Base-by-base conservation (phyloP, 2,797 vertebrate species). In the Hemitrygon akajei region DNA sequence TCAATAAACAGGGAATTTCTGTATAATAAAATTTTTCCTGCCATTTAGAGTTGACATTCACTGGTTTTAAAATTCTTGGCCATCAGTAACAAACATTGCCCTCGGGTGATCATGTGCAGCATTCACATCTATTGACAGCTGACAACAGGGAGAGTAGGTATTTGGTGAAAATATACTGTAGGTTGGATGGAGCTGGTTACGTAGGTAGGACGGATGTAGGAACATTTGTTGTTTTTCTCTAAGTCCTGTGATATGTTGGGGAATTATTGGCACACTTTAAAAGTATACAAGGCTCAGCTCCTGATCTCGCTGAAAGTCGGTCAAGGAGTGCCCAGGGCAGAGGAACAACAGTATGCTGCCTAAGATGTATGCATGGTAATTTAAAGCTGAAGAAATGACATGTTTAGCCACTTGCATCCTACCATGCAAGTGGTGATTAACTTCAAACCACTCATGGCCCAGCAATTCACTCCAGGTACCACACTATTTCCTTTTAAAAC, bases 51-150 rank as follows among this genome's bases (percentile, higher is more conserved):
- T n/a, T 12, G 11, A 93, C 6, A 93, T 75, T 30, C 40, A 22
- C 25, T 11, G 18, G 14, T 73, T 27, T 71, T 40, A 75, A 56
- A 14, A 93, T 30, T 56, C 22, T 75, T 75, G 37, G 34, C 66
- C 6, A 18, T 0, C 10, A 73, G 14, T 27, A 75, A 16, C 91
- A 73, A 75, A 75, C 75, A 73, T 47, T 27, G 2, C 86, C 86
- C 60, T 89, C 86, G 69, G 66, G 60, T 89, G 86, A 89, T 71
- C 73, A 56, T 93, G 71, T 40, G 73, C 22, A 40, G 56, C 75
- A 58, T 56, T 92, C 22, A 56, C 40, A 2, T 76, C 37, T 27
- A 73, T 30, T 27, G 47, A 75, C 22, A 58, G 25, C 12, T 27
- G 75, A 75, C 25, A 75, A 27, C 27, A 7, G 37, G 14, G 27